Conservation (phyloP, 2,888 invertebrate species). For the Campopleginae sp. region DNA sequence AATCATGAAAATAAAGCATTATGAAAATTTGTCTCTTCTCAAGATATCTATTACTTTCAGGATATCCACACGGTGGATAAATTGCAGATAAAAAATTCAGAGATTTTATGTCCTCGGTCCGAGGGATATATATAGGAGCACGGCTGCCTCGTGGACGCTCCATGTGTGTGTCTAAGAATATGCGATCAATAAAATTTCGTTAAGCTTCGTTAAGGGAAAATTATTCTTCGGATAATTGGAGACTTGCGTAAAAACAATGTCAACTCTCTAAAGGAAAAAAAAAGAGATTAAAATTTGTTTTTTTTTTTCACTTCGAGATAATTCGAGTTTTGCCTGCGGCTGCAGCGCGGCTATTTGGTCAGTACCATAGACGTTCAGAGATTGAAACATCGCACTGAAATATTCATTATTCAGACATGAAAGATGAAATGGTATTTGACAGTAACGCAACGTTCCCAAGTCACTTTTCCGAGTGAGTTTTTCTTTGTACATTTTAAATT, state of each 20-base stretch:
- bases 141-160: not conserved
- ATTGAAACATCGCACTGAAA: not conserved
- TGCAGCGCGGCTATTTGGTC: not conserved
- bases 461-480: not conserved
- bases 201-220: not conserved
- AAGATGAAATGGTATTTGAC: not conserved
- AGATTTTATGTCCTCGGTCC: slow-evolving; percentile 10
- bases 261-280: not conserved
- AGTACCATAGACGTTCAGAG: not conserved
- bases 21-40: slow-evolving; percentile 40
- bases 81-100: slow-evolving; percentile 41
- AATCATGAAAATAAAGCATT: slow-evolving; percentile 1
- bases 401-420: not conserved
- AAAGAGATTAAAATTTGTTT: not conserved
- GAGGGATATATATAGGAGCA: slow-evolving; percentile 22
- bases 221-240: not conserved
- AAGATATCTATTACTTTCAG: slow-evolving; percentile 39
- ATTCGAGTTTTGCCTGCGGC: not conserved
- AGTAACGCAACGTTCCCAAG: not conserved
- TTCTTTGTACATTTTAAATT: not conserved
- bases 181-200: not conserved
- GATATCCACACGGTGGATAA: slow-evolving; percentile 39
- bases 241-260: not conserved
- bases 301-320: not conserved
- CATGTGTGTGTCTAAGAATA: not conserved